Conservation (phyloP, 2,888 invertebrate genomes). For the Lacanobia oleracea region DNA sequence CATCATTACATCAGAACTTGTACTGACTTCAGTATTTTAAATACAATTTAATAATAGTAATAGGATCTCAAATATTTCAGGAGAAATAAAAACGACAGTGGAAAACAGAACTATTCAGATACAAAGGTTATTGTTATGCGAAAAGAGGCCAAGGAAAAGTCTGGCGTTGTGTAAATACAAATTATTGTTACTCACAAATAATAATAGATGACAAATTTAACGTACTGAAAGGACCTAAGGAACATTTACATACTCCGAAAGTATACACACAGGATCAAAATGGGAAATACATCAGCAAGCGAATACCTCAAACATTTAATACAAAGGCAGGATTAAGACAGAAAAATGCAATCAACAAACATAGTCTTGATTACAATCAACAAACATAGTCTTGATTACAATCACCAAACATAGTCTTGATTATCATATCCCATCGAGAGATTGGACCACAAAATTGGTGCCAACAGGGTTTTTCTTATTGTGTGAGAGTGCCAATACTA, state of each 20-base stretch:
- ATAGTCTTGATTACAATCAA: too few species aligned
- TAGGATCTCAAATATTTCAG: slow-evolving; percentile 26
- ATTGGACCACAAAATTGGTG: too few species aligned
- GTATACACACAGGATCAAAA: neutral
- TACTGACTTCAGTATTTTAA: neutral
- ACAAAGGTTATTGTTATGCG: slow-evolving; percentile 36
- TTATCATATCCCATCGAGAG: too few species aligned
- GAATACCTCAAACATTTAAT: neutral
- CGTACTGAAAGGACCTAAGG: slow-evolving; percentile 4
- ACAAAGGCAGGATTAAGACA: neutral
- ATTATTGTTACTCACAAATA: slow-evolving; percentile 19
- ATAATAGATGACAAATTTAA: neutral
- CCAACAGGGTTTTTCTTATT: too few species aligned
- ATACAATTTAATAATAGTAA: neutral
- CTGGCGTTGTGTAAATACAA: slow-evolving; percentile 45
- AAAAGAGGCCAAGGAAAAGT: neutral
- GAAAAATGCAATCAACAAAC: too few species aligned
- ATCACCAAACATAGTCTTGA: too few species aligned
- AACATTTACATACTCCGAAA: slow-evolving; percentile 36
- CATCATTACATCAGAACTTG: neutral
- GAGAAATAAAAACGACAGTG: slow-evolving; percentile 31
- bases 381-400: too few species aligned
- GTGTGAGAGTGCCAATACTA: too few species aligned
- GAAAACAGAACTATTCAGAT: slow-evolving; percentile 28
- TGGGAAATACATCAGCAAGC: slow-evolving; percentile 12